Evolutionary conservation across 1,140 invertebrate species (phyloP).

Genomic region (Physella acuta): DNA sequence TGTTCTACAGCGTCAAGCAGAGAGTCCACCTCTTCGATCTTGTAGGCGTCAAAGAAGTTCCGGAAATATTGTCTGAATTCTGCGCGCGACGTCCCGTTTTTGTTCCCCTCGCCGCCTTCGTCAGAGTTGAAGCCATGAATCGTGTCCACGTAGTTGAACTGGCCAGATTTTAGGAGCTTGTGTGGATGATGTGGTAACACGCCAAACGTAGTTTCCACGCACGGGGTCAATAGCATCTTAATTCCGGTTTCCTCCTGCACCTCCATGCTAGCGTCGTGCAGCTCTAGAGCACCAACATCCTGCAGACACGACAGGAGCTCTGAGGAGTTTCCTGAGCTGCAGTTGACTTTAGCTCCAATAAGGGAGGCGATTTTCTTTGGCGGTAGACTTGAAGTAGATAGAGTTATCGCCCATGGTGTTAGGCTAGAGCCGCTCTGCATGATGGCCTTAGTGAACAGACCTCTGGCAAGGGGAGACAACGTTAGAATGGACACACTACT

Average conservation of each 20-base stretch:
- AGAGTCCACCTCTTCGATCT: not conserved
- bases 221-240: not conserved
- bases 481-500: slow-evolving; percentile 28
- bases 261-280: not conserved
- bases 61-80: not conserved
- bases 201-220: slow-evolving; percentile 12
- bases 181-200: slow-evolving; percentile 13
- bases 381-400: not conserved
- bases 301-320: slow-evolving; percentile 8
- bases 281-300: not conserved
- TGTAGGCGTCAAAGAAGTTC: not conserved
- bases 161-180: not conserved
- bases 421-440: slow-evolving; percentile 26
- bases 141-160: slow-evolving; percentile 8
- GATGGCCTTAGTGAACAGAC: slow-evolving; percentile 25
- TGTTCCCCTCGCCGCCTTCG: not conserved
- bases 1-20: not conserved
- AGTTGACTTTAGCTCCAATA: not conserved
- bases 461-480: slow-evolving; percentile 10
- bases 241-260: no score
- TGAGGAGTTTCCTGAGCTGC: not conserved
- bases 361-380: not conserved
- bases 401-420: not conserved
- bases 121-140: not conserved
- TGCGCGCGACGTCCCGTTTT: not conserved